Evolutionary conservation across 2,888 invertebrate species (phyloP), one percentile per base, ranked within the genome.

Genomic region (Smittia aterrima): DNA sequence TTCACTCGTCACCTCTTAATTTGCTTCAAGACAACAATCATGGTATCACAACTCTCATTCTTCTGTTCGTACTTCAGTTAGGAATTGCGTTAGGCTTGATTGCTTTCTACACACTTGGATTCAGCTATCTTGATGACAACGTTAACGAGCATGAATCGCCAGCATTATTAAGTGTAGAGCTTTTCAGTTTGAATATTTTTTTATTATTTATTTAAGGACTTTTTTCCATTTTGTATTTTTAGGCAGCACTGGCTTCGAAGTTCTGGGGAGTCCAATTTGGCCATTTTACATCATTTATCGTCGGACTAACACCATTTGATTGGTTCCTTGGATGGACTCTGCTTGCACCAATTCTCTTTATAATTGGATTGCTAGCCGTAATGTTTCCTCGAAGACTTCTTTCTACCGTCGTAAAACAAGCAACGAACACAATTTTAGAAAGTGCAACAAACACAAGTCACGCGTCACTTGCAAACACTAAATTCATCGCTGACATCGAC

Each of bases 61-160:
- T 87, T 76, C 78, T 88, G 4, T 82, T 86, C 62, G 75, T 84
- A 0, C 82, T 85, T 0, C 86, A 87, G 78, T 77, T 86, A 66
- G 78, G 83, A 0, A 79, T 83, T 67, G 86, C 85, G 70, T 78
- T 86, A 75, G 85, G 83, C 0, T 82, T 82, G 16, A 78, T 85
- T 32, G 84, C 86, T 0, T 86, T 86, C 77, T 85, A 85, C 62
- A 82, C 86, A 0, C 83, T 87, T 18, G 88, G 88, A 6, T 80
- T 88, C 20, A 85, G 86, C 2, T 89, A 88, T 77, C 81, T 89
- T 7, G 88, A 89, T 76, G 88, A 89, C 77, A 88, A 89, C 78
- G 85, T 86, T 0, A 81, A 83, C 24, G 83, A 82, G 20, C 81
- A 83, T 68, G 83, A 86, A 66, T 84, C 85, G 75, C 83, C 87